Conservation (phyloP, 1,140 invertebrate species). For the Drosophila punjabiensis region DNA sequence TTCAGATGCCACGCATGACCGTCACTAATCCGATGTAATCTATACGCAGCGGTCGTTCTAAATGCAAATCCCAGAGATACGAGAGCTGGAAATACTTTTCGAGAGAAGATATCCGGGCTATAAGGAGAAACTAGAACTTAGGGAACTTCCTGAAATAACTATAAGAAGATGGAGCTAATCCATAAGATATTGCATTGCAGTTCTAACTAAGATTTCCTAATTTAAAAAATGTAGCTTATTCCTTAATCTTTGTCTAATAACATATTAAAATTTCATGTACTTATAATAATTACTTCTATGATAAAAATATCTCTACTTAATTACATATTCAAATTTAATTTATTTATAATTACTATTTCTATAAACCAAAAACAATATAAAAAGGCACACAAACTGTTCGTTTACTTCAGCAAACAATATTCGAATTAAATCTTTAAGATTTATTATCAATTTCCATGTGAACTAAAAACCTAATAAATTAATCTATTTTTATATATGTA, state of each 20-base stretch:
- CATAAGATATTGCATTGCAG: no score
- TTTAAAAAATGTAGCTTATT: neutral
- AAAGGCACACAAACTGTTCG: no score
- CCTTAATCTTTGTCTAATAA: neutral
- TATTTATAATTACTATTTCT: neutral
- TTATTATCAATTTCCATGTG: neutral
- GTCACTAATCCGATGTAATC: conserved; percentile 63
- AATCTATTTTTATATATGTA: neutral
- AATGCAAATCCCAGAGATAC: conserved; percentile 22
- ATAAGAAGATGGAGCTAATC: no score
- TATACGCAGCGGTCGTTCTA: conserved; percentile 19
- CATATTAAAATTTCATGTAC: neutral
- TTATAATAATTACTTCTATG: neutral
- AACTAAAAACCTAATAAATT: neutral
- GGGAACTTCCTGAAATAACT: neutral
- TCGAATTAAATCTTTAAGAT: neutral
- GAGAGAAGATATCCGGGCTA: neutral
- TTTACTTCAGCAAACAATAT: no score
- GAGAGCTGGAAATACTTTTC: neutral
- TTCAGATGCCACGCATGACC: conserved; percentile 73
- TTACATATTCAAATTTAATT: no score
- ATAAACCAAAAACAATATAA: neutral
- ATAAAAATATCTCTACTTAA: neutral
- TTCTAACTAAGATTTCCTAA: no score
- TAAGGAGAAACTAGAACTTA: neutral